Base-by-base conservation (phyloP, 64 coral and sea anemone genomes). In the Montipora foliosa region DNA sequence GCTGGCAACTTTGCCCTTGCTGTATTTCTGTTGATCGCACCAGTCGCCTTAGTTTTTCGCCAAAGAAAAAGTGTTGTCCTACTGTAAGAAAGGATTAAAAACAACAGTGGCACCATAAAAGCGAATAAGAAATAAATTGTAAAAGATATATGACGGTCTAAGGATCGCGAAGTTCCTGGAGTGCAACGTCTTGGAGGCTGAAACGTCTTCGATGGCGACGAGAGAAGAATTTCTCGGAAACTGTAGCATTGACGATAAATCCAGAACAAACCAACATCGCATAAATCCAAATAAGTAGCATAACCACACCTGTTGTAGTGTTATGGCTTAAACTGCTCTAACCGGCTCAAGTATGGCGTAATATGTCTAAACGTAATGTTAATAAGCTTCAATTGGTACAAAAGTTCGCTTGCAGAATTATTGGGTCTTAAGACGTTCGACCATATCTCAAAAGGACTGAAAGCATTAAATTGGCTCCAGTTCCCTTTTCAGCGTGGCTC, bases 251-350 rank as follows among this genome's bases (percentile, higher is more conserved):
- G 11, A 17, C 15, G 6, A 91, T 25, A 47, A 91, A 91, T 71
- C 78, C 89, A 11, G 61, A 58, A n/a, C 60, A 80, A 16, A 91
- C 62, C 17, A 74, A 2, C 15, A 67, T 5, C 3, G 89, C 89
- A 81, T 91, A 91, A 11, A 91, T 16, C 89, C 89, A 91, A 46
- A 91, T 73, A 0, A 10, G 53, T 22, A 91, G 11, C 47, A 82
- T 50, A 50, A 46, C 68, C 61, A 91, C 0, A 67, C 20, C 48
- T 14, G 67, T 79, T 24, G 45, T 67, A 11, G 89, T 20, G 16
- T 68, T 74, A 37, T 71, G 1, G 5, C 67, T 52, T 19, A 91
- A 68, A 49, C 14, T 52, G 8, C 68, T 37, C 37, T 37, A 37
- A 37, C 37, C 37, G 37, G 37, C 37, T 37, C 2, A 37, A 37